Conservation (phyloP, 2,113 vertebrate species). For the Cisticola juncidis region DNA sequence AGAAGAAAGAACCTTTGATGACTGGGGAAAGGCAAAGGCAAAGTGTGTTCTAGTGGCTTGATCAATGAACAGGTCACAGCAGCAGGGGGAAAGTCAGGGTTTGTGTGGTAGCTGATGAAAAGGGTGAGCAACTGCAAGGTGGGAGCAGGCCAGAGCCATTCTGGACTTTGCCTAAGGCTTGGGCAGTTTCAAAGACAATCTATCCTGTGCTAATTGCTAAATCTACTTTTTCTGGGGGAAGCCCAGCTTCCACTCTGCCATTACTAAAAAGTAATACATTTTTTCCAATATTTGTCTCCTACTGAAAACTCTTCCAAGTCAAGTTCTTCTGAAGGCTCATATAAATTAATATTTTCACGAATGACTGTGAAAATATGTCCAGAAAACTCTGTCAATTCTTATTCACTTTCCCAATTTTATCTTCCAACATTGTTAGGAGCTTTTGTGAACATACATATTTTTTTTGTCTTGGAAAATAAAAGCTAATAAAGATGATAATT, state of each 20-base stretch:
- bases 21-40: background rate
- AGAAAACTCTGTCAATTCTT: background rate
- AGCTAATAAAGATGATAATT: background rate
- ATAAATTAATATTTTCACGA: background rate
- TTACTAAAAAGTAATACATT: background rate
- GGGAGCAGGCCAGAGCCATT: background rate
- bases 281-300: background rate
- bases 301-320: background rate
- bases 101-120: background rate
- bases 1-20: conserved; percentile 35
- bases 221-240: background rate
- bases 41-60: background rate
- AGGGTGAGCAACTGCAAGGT: background rate
- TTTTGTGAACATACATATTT: background rate
- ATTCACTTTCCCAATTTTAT: background rate
- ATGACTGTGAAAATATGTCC: background rate
- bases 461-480: background rate
- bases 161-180: background rate
- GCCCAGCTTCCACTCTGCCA: background rate
- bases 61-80: background rate
- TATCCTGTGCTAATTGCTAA: background rate
- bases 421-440: background rate
- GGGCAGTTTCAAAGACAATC: background rate
- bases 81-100: background rate
- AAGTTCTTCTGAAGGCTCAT: background rate